Evolutionary conservation across 2,888 invertebrate genomes (phyloP).

Genomic region (Scaptodrosophila latifasciaeformis): DNA sequence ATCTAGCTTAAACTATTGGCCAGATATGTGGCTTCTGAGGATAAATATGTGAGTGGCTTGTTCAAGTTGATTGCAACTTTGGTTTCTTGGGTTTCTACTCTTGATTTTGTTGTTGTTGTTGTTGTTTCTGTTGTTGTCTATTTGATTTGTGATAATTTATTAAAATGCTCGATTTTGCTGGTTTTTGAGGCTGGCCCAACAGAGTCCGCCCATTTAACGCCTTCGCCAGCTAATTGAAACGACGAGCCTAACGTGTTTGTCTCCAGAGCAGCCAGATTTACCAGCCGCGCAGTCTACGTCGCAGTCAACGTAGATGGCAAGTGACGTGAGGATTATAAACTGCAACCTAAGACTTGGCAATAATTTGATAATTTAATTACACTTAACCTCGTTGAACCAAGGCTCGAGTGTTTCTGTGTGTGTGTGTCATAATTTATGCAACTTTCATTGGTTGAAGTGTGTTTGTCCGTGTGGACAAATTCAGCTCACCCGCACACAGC

Average conservation of each 20-base stretch:
- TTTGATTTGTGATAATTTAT: neutral
- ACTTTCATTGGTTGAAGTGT: slow-evolving; percentile 39
- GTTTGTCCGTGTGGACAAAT: neutral
- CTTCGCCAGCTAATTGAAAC: slow-evolving; percentile 52
- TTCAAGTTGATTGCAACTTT: neutral
- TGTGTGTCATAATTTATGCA: slow-evolving; percentile 56
- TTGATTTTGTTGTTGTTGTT: too few relatives aligned
- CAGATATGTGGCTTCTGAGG: slow-evolving; percentile 31
- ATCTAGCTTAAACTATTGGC: slow-evolving; percentile 31
- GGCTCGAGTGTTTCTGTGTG: slow-evolving; percentile 1
- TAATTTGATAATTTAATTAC: slow-evolving; percentile 68
- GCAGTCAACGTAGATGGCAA: neutral
- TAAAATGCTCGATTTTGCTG: neutral
- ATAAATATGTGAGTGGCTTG: neutral
- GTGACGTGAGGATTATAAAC: slow-evolving; percentile 58
- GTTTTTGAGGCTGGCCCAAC: neutral
- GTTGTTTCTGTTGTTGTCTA: too few relatives aligned
- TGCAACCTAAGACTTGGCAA: slow-evolving; percentile 68
- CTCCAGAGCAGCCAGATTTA: too few relatives aligned
- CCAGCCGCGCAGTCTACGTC: too few relatives aligned
- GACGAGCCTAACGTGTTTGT: slow-evolving; percentile 10
- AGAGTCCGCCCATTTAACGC: neutral
- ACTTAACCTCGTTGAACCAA: slow-evolving; percentile 62
- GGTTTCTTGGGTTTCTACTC: neutral
- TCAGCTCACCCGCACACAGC: too few relatives aligned